Conservation (phyloP, 53 echinoderm and acorn worm species). For the Stichopus horrens region DNA sequence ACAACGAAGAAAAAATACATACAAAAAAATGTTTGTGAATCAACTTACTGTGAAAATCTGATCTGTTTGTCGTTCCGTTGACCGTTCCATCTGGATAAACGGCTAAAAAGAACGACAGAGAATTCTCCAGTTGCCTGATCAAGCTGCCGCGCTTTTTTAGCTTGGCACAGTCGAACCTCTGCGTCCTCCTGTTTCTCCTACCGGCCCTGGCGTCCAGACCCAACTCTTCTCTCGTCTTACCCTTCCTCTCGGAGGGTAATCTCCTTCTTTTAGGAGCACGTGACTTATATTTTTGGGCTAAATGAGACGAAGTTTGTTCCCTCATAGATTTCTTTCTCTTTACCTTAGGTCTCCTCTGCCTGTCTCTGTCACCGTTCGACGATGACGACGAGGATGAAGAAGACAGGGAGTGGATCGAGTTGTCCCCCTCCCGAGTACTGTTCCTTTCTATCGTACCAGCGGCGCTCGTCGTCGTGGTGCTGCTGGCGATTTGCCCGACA, state of each 20-base stretch:
- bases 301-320: not conserved
- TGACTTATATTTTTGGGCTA: constrained; percentile 4
- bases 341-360: not conserved
- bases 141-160: not conserved
- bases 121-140: constrained; percentile 23
- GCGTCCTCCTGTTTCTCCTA: not conserved
- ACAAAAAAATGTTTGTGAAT: not conserved
- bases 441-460: not conserved
- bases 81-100: constrained; percentile 12
- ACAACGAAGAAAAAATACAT: not conserved
- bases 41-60: constrained; percentile 9
- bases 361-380: not conserved
- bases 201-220: constrained; percentile 6
- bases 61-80: constrained; percentile 3
- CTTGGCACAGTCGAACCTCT: not conserved
- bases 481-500: not conserved
- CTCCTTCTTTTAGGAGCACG: constrained; percentile 26
- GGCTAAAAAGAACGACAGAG: constrained; percentile 14
- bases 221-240: not conserved
- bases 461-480: not conserved
- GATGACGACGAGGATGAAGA: not conserved
- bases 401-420: not conserved
- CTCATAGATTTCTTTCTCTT: not conserved
- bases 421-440: constrained; percentile 3
- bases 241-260: constrained; percentile 3